A percentile compares a stretch with the other conserved stretches of the same genome.
Evolutionary conservation across 2,797 vertebrate genomes (phyloP).

Genomic region (Alauda arvensis): DNA sequence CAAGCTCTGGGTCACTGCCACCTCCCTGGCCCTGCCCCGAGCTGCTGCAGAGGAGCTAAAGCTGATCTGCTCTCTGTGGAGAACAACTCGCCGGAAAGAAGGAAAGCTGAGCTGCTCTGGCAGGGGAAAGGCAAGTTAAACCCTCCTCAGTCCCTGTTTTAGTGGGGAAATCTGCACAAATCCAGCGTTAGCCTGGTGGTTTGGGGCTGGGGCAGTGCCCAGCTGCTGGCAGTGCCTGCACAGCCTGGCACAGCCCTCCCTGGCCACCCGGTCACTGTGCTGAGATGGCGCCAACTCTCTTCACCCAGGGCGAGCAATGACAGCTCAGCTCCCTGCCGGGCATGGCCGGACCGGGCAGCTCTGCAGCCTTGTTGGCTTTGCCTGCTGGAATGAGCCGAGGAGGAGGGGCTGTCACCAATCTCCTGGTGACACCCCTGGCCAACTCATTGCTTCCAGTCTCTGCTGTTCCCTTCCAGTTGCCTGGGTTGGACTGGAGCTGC

Average conservation of each 20-base stretch:
- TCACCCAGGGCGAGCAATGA: not conserved
- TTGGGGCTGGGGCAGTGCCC: not conserved
- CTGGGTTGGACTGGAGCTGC: not conserved
- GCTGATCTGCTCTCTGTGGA: not conserved
- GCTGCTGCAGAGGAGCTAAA: not conserved
- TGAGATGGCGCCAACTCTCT: not conserved
- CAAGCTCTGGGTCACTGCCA: not conserved
- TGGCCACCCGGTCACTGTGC: not conserved
- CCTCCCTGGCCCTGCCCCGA: not conserved
- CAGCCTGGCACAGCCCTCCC: constrained; percentile 22
- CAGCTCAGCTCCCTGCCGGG: not conserved
- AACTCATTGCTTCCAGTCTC: constrained; percentile 1
- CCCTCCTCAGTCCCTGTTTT: not conserved
- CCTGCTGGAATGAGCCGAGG: not conserved
- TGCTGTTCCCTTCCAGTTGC: not conserved
- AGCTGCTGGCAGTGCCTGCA: constrained; percentile 22
- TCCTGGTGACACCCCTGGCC: not conserved
- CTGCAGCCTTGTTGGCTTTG: not conserved
- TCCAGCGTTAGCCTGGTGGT: not conserved
- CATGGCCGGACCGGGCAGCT: not conserved
- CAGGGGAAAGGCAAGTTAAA: constrained; percentile 6
- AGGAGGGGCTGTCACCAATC: not conserved
- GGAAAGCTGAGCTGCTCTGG: not conserved
- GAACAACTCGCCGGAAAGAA: accelerated
- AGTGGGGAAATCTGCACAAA: constrained; percentile 25